Conservation (phyloP, 2,888 invertebrate species). For the Volucella inanis region DNA sequence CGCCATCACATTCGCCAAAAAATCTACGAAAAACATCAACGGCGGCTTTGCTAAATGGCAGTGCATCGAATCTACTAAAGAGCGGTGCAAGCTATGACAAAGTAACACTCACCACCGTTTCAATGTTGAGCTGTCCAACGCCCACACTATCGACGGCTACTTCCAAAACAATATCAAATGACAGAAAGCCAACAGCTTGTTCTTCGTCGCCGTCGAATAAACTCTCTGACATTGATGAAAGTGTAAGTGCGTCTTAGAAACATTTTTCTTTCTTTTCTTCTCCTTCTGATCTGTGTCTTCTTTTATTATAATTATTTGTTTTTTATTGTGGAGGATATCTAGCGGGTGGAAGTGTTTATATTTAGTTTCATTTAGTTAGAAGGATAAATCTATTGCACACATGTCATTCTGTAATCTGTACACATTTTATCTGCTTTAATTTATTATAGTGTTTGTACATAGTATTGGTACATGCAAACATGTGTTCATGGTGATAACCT, state of each 20-base stretch:
- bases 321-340: slow-evolving; percentile 27
- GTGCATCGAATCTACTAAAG: slow-evolving; percentile 65
- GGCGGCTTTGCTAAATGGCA: slow-evolving; percentile 79
- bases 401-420: slow-evolving; percentile 30
- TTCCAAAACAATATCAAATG: slow-evolving; percentile 67
- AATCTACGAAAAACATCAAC: slow-evolving; percentile 77
- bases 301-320: slow-evolving; percentile 7
- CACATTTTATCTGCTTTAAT: slow-evolving; percentile 36
- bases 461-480: neutral
- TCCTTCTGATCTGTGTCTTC: slow-evolving; percentile 36
- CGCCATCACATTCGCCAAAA: slow-evolving; percentile 69
- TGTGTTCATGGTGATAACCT: neutral
- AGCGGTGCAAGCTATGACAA: slow-evolving; percentile 62
- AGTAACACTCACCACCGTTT: slow-evolving; percentile 64
- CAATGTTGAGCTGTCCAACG: slow-evolving; percentile 76
- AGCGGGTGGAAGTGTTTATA: slow-evolving; percentile 40
- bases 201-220: slow-evolving; percentile 61
- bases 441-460: slow-evolving; percentile 17
- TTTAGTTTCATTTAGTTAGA: slow-evolving; percentile 20
- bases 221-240: slow-evolving; percentile 76
- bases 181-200: slow-evolving; percentile 55
- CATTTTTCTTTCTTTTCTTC: slow-evolving; percentile 21
- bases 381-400: slow-evolving; percentile 49
- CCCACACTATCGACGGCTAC: slow-evolving; percentile 69
- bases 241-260: slow-evolving; percentile 76